Evolutionary conservation across 2,888 invertebrate species (phyloP), one percentile per base, ranked within the genome.

Genomic region (Malacosoma neustria): DNA sequence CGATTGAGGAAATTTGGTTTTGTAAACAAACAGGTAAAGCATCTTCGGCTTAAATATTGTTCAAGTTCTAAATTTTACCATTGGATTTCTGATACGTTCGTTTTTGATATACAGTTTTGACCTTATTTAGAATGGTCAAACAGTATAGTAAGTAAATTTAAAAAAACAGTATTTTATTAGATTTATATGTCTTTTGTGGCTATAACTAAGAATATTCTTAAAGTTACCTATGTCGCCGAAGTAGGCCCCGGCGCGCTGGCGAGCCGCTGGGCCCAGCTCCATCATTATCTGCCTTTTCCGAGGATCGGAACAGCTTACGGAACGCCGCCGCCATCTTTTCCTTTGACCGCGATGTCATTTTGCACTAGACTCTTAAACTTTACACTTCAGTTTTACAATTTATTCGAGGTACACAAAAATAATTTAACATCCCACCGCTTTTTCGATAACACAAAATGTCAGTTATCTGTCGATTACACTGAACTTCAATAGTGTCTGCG

Each of bases 321-420:
- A 94, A 91, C 35, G 93, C 93, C 14, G 93, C 91, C 14, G 93
- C 91, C 44, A 94, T 91, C 85, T 93, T 93, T 65, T 94, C 93
- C 73, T 93, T 92, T 22, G 93, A 92, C 50, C 93, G 89, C 49
- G 92, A 92, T 59, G 92, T 89, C 93, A 93, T 93, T 57, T 73
- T 84, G 54, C 69, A 72, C 72, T 51, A 46, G 57, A 66, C 64
- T 65, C 56, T 55, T 45, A 59, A 51, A 45, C 43, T 47, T 55
- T 55, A 48, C 64, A 75, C 67, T 62, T 30, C 48, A 60, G 42
- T 63, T 54, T 57, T 57, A 47, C 42, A 56, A 49, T 55, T 46
- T 11, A 49, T 48, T 39, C 43, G 5, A 7, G 9, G 6, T 22
- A 7, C 22, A 22, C 56, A 62, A 57, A 48, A 46, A 43, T 55